Evolutionary conservation across 2,797 vertebrate genomes (phyloP).

Genomic region (Chromobotia macracanthus): DNA sequence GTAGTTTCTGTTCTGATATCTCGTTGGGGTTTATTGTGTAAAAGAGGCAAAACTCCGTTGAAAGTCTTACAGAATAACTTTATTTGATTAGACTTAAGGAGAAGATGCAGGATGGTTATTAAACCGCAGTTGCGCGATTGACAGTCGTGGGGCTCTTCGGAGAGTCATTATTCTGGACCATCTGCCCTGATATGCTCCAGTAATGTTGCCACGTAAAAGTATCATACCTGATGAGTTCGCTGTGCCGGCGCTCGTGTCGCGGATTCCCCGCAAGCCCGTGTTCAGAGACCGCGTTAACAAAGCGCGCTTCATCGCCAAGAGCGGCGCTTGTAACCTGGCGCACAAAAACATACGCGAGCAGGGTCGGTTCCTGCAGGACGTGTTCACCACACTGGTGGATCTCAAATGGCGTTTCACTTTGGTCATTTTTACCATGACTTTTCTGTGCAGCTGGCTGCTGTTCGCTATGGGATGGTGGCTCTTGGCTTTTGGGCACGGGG

Average conservation of each 20-base stretch:
- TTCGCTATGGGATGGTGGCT: slow-evolving; percentile 99
- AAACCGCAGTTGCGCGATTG: background rate
- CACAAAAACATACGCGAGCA: slow-evolving; percentile 99
- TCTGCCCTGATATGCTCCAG: slow-evolving; percentile 61
- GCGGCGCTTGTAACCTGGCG: slow-evolving; percentile 93
- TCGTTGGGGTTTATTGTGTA: background rate
- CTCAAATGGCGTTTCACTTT: slow-evolving; percentile 96
- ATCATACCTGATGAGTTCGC: slow-evolving; percentile 98
- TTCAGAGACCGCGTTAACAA: slow-evolving; percentile 90
- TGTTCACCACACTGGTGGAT: slow-evolving; percentile 97
- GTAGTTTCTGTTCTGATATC: background rate
- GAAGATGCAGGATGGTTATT: slow-evolving; percentile 14
- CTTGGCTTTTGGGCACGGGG: slow-evolving; percentile 93
- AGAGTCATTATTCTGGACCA: slow-evolving; percentile 1
- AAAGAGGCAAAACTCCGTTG: background rate
- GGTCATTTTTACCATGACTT: slow-evolving; percentile 97
- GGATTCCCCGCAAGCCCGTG: slow-evolving; percentile 90
- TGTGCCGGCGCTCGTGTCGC: slow-evolving; percentile 85
- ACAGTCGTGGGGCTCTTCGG: background rate
- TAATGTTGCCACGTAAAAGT: slow-evolving; percentile 94
- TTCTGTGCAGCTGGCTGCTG: slow-evolving; percentile 97
- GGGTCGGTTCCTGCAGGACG: slow-evolving; percentile 94
- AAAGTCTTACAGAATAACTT: background rate
- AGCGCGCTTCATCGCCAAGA: slow-evolving; percentile 97
- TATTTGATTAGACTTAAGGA: background rate